Evolutionary conservation across 2,888 invertebrate species (phyloP), one percentile per base, ranked within the genome.

Genomic region (Xiphydria camelus): DNA sequence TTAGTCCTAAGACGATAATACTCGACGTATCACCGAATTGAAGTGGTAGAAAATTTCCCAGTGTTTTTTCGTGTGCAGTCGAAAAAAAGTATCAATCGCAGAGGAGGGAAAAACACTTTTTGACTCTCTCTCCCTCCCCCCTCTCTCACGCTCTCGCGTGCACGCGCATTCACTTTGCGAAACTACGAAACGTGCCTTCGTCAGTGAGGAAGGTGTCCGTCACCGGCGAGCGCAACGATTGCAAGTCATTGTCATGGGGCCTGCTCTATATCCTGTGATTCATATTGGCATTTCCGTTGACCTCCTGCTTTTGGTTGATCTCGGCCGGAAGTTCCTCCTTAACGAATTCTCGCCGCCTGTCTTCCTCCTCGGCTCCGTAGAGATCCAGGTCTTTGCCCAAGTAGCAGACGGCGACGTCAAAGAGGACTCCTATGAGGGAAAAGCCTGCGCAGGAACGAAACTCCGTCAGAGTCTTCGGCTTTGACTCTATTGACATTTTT

Each of bases 361-460:
- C 71, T 21, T 42, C 53, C 10, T 74, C 70, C 2, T 48, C 41
- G n/a, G 66, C 62, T 6, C 80, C 82, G 55, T 85, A 85, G 4
- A 85, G 74, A 62, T 84, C 81, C 46, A 85, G 68, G 67, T 80
- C 73, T 47, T 80, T 79, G 1, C 81, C 83, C 38, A 82, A 73
- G 57, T 81, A 81, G 77, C 84, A 84, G 2, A 85, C 83, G 1
- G 80, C 68, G 2, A 72, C 66, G 58, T 86, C 85, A 51, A 85
- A 82, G n/a, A 82, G 12, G 2, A 82, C 79, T 15, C 83, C 85
- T 22, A 84, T 59, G 1, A 77, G 55, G 9, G 83, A 82, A 26
- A 86, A 78, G 18, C 69, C 84, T 84, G 62, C 19, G 74, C 71
- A 35, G 48, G 43, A 42, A 36, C 12, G 26, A 41, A n/a, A 3